A percentile compares a stretch with the other conserved stretches of the same genome.
phyloP scores from a whole-genome alignment of 2,888 invertebrate species.

The Melikaiella ostensackeni region DNA sequence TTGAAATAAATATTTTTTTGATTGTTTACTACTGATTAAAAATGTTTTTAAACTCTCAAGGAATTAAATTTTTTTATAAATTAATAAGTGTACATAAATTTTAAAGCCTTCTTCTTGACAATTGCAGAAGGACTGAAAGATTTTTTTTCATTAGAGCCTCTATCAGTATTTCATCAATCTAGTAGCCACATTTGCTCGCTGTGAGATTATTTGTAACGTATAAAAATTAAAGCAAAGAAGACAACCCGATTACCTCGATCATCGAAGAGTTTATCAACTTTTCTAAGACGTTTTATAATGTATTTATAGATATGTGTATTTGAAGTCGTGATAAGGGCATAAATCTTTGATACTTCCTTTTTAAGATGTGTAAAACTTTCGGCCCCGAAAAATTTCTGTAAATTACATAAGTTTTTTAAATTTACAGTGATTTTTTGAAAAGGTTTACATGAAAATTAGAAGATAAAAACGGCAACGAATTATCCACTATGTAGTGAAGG shows the following conservation, averaged over 20 bases:
- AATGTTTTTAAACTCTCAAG: too few species aligned
- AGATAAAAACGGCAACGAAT: constrained; percentile 43
- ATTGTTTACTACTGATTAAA: too few species aligned
- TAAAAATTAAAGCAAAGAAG: constrained; percentile 36
- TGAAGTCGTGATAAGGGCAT: constrained; percentile 37
- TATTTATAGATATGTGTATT: constrained; percentile 33
- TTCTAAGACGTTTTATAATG: constrained; percentile 41
- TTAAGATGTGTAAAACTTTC: constrained; percentile 39
- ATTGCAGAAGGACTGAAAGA: background rate
- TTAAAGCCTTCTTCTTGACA: too few species aligned
- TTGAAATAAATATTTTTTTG: background rate
- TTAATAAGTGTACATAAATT: background rate
- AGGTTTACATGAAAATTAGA: constrained; percentile 5
- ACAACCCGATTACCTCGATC: constrained; percentile 63
- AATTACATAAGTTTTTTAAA: background rate
- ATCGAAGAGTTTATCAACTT: constrained; percentile 48
- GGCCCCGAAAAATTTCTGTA: constrained; percentile 30
- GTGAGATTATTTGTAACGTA: constrained; percentile 30
- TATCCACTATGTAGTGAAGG: constrained; percentile 55
- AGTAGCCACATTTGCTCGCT: constrained; percentile 19
- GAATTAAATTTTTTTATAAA: too few species aligned
- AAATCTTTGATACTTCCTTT: constrained; percentile 45
- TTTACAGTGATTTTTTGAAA: constrained; percentile 28
- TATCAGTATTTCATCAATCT: constrained; percentile 11
- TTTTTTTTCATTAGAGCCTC: background rate